Conservation (phyloP, 2,888 invertebrate species). For the Mechanitis mazaeus region DNA sequence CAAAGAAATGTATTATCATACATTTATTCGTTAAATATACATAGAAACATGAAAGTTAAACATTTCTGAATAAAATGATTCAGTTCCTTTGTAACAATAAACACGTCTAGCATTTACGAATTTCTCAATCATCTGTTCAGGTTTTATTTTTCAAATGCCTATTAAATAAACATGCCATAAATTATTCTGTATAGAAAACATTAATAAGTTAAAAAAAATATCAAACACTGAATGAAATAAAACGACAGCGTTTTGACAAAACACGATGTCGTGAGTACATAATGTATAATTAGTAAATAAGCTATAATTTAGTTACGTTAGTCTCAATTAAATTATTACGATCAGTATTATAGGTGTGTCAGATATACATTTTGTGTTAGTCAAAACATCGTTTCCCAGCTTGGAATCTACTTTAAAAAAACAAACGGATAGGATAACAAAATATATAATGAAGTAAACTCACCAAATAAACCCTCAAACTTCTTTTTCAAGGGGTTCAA, state of each 20-base stretch:
- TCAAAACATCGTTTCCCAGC: not conserved
- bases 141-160: not conserved
- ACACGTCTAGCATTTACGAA: constrained; percentile 2
- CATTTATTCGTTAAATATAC: not conserved
- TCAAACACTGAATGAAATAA: not conserved
- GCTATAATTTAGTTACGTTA: not conserved
- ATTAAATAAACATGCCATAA: not conserved
- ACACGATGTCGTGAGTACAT: too few species aligned
- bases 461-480: constrained; percentile 46
- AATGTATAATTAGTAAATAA: too few species aligned
- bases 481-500: constrained; percentile 43
- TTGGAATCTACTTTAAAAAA: not conserved
- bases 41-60: not conserved
- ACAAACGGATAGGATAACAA: not conserved
- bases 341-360: not conserved
- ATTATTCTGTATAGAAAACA: not conserved
- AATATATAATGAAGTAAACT: constrained; percentile 20
- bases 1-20: not conserved
- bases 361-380: not conserved
- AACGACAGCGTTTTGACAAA: not conserved
- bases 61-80: constrained; percentile 1
- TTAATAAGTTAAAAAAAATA: not conserved
- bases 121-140: not conserved
- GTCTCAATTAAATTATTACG: not conserved
- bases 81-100: constrained; percentile 1